A percentile compares a stretch with the other conserved stretches of the same genome.
phyloP scores from a whole-genome alignment of 2,797 vertebrate species.

The Spizella passerina region DNA sequence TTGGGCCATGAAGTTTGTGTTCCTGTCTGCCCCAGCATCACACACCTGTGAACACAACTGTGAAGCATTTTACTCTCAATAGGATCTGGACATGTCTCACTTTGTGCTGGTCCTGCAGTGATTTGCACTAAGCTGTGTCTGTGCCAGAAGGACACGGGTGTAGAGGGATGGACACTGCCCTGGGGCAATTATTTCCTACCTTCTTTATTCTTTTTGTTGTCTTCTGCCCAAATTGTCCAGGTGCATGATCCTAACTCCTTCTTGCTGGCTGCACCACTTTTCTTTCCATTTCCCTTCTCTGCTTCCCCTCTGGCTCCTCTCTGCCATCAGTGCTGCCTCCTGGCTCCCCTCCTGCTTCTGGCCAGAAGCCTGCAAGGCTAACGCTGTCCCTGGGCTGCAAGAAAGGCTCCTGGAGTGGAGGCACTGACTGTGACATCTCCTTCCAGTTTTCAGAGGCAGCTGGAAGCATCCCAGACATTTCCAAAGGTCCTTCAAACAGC shows the following conservation, averaged over 20 bases:
- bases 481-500: not conserved
- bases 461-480: not conserved
- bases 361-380: not conserved
- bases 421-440: not conserved
- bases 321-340: not conserved
- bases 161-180: not conserved
- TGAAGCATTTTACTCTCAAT: not conserved
- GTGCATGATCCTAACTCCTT: not conserved
- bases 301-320: not conserved
- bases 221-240: not conserved
- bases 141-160: not conserved
- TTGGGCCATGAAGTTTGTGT: not conserved
- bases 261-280: not conserved
- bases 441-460: not conserved
- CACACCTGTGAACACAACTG: not conserved
- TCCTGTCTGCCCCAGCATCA: not conserved
- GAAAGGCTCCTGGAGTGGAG: not conserved
- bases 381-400: not conserved
- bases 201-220: not conserved
- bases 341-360: not conserved
- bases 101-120: not conserved
- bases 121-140: not conserved
- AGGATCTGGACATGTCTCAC: not conserved
- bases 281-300: not conserved
- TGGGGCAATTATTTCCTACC: not conserved